Evolutionary conservation across 2,888 invertebrate genomes (phyloP), one percentile per base, ranked within the genome.

Genomic region (Limnephilus auricula): DNA sequence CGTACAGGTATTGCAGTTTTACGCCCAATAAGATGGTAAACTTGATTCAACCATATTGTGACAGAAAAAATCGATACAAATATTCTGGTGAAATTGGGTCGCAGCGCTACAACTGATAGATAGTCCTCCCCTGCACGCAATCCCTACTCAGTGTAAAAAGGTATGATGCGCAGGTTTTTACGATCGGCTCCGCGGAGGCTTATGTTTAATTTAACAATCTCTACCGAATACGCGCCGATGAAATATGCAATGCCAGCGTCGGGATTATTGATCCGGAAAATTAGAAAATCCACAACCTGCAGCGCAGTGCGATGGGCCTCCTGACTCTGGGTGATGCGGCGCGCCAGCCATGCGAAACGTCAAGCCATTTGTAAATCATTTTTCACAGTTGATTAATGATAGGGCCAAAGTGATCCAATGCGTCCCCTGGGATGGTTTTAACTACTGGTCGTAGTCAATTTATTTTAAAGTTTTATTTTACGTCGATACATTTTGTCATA

Each of bases 171-270:
- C 80, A 50, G 84, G 83, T 91, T 91, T 91, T 91, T 91, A 91
- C 90, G 91, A 90, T 85, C 78, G 88, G 87, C 87, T 91, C 50
- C 45, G 83, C 40, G 88, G 79, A 90, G 88, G 90, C 91, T 90
- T 91, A 91, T 91, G 91, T 91, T 91, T 91, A 91, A 91, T 91
- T 91, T 91, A 91, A 88, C 91, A 91, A 91, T 91, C 89, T 91
- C 80, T 40, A 79, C 83, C 89, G 91, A 78, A 79, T 90, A 65
- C 88, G 80, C 85, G 87, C 86, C 91, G 87, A 90, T 92, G 90
- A 92, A 92, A 92, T 90, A 92, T 92, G 92, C 92, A 92, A 84
- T 86, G 89, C 84, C 82, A 79, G 79, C 88, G 89, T 50, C 78
- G 90, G 88, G 90, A 89, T 89, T 92, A 92, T 92, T 89, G 92